Conservation (phyloP, 2,888 invertebrate species). For the Thelaira solivaga region DNA sequence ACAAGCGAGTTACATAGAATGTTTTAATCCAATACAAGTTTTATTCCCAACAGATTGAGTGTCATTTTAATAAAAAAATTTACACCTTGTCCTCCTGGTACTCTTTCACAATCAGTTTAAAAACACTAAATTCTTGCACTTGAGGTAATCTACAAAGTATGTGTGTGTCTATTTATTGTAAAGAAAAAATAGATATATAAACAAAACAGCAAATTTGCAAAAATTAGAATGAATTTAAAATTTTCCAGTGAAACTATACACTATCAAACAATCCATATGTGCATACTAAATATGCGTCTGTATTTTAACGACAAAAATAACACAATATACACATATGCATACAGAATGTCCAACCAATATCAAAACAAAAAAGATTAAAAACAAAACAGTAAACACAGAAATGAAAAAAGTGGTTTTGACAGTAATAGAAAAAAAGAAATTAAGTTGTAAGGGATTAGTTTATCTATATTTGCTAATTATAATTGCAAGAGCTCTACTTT, state of each 20-base stretch:
- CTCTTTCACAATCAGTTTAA: background rate
- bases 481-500: too few species aligned
- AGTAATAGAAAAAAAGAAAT: too few species aligned
- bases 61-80: background rate
- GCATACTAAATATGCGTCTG: too few species aligned
- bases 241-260: constrained; percentile 34
- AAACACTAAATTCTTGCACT: constrained; percentile 9
- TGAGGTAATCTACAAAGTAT: too few species aligned
- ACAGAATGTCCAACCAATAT: constrained; percentile 32
- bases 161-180: background rate
- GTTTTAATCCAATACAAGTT: constrained; percentile 16
- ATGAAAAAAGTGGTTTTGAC: too few species aligned
- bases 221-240: constrained; percentile 11
- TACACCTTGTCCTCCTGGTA: constrained; percentile 3
- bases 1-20: constrained; percentile 8
- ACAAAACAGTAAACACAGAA: too few species aligned
- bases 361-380: too few species aligned
- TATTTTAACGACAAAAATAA: background rate
- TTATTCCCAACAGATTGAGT: constrained; percentile 26
- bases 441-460: too few species aligned
- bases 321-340: background rate
- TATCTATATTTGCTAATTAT: too few species aligned
- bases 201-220: constrained; percentile 16
- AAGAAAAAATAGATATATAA: too few species aligned
- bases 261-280: constrained; percentile 32